Evolutionary conservation across 2,113 vertebrate genomes (phyloP).

Genomic region (human (Homo sapiens)): GRCh38 chr7:34507501-34508000

Average conservation of each 20-base stretch:
- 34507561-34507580: background rate
- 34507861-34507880: background rate
- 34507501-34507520: background rate
- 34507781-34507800: background rate
- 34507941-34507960: background rate
- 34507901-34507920: background rate
- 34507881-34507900: accelerated
- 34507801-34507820: background rate
- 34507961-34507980: background rate
- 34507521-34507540: background rate
- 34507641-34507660: background rate
- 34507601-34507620: background rate
- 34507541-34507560: background rate
- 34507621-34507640: background rate
- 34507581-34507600: too few species aligned
- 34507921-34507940: background rate
- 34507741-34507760: background rate
- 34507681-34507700: background rate
- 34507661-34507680: background rate
- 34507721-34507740: background rate
- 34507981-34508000: slow-evolving; percentile 43
- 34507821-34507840: background rate
- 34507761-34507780: background rate
- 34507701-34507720: background rate
- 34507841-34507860: background rate